These are phyloP conservation scores for Cartodere bifasciata DNA, from an alignment of 2,888 invertebrate genomes.

Conservation along the genomic window DNA sequence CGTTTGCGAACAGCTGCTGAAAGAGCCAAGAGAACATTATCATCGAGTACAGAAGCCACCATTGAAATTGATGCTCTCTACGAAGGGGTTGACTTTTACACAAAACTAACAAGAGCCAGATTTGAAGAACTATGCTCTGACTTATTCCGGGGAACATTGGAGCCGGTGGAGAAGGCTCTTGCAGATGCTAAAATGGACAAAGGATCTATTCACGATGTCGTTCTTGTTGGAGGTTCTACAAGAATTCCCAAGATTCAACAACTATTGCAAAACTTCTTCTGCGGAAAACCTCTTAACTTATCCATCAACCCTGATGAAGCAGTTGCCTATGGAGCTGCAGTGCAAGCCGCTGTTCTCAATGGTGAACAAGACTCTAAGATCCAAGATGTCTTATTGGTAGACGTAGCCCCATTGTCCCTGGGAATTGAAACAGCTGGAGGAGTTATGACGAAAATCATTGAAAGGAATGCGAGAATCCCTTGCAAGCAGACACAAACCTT, in stretches of 20 bases:
- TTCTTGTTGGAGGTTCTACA: conserved; percentile 71
- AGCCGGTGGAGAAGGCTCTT: conserved; percentile 32
- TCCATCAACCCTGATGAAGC: conserved; percentile 33
- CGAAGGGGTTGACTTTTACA: conserved; percentile 62
- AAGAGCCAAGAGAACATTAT: conserved; percentile 47
- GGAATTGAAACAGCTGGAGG: conserved; percentile 73
- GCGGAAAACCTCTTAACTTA: conserved; percentile 36
- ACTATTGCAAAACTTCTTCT: conserved; percentile 62
- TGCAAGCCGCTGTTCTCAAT: conserved; percentile 29
- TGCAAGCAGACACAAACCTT: conserved; percentile 54
- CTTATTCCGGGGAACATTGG: conserved; percentile 31
- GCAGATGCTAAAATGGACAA: conserved; percentile 69
- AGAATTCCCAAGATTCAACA: conserved; percentile 69
- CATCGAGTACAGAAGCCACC: conserved; percentile 62
- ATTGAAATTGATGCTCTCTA: conserved; percentile 67
- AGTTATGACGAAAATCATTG: conserved; percentile 62
- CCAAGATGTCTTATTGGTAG: conserved; percentile 58
- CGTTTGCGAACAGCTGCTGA: conserved; percentile 39
- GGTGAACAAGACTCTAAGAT: conserved; percentile 51
- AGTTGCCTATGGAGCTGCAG: conserved; percentile 32
- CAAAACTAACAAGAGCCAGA: conserved; percentile 57
- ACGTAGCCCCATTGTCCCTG: conserved; percentile 57
- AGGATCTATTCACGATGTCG: conserved; percentile 61
- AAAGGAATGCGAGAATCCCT: conserved; percentile 58
- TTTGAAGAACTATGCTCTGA: conserved; percentile 66